Conservation (phyloP, 1,140 invertebrate species). For the Lepidurus couesii region DNA sequence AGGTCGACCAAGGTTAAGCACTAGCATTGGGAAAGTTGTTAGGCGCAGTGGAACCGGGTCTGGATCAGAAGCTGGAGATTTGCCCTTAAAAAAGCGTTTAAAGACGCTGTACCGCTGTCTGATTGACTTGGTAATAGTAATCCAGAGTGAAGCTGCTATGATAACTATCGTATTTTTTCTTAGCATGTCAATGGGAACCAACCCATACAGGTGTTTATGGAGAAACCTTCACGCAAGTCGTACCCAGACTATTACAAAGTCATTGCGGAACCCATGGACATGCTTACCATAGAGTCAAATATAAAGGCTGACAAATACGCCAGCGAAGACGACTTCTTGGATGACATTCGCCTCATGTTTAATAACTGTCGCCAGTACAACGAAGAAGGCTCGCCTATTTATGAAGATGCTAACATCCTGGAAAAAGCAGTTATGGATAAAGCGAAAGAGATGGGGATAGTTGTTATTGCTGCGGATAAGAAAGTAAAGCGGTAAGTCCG, state of each 20-base stretch:
- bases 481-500: slow-evolving; percentile 5
- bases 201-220: slow-evolving; percentile 88
- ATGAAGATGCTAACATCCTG: slow-evolving; percentile 84
- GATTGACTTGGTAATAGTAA: slow-evolving; percentile 16
- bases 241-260: slow-evolving; percentile 96
- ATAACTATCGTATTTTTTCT: slow-evolving; percentile 33
- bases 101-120: slow-evolving; percentile 29
- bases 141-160: slow-evolving; percentile 3
- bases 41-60: slow-evolving; percentile 45
- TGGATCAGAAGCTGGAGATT: slow-evolving; percentile 27
- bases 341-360: slow-evolving; percentile 82
- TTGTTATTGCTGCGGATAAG: slow-evolving; percentile 35
- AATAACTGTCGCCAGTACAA: slow-evolving; percentile 92
- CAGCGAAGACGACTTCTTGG: slow-evolving; percentile 58
- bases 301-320: slow-evolving; percentile 65
- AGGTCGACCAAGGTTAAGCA: slow-evolving; percentile 39
- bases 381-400: slow-evolving; percentile 90
- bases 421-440: slow-evolving; percentile 79
- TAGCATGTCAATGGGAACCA: slow-evolving; percentile 72
- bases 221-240: slow-evolving; percentile 89
- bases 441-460: slow-evolving; percentile 64
- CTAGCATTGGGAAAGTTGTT: slow-evolving; percentile 50
- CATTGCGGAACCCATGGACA: slow-evolving; percentile 89
- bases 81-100: slow-evolving; percentile 25
- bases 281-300: slow-evolving; percentile 86